These are phyloP conservation scores for Seriola quinqueradiata DNA, from an alignment of 2,113 vertebrate species.

Conservation along the genomic window DNA sequence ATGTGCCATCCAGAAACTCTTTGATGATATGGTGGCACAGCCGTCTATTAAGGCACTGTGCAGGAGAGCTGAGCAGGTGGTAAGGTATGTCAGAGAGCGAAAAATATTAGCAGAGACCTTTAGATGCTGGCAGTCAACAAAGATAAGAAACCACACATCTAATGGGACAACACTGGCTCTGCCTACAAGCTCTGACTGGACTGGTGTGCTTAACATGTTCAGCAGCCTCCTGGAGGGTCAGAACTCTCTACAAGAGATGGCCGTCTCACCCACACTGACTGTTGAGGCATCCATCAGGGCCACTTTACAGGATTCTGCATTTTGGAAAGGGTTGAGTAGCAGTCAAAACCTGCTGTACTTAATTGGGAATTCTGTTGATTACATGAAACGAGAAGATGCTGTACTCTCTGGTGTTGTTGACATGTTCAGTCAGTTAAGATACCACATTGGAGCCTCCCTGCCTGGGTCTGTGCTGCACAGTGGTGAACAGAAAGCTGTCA, in stretches of 20 bases:
- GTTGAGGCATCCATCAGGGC: constrained; percentile 42
- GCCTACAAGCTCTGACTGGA: constrained; percentile 35
- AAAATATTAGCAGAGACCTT: constrained; percentile 35
- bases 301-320: constrained; percentile 49
- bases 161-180: constrained; percentile 14
- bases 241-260: constrained; percentile 58
- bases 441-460: constrained; percentile 40
- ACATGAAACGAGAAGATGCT: constrained; percentile 45
- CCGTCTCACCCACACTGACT: constrained; percentile 38
- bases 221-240: constrained; percentile 59
- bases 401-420: constrained; percentile 51
- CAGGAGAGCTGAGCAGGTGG: constrained; percentile 62
- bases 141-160: constrained; percentile 14
- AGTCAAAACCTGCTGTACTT: constrained; percentile 52
- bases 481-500: constrained; percentile 51
- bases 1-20: constrained; percentile 37
- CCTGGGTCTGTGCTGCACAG: constrained; percentile 50
- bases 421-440: constrained; percentile 57
- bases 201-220: constrained; percentile 49
- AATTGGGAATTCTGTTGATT: constrained; percentile 54
- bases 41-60: constrained; percentile 56
- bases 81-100: constrained; percentile 25
- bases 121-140: constrained; percentile 32
- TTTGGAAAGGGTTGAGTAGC: constrained; percentile 63
- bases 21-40: constrained; percentile 48